phyloP scores from a whole-genome alignment of 2,888 invertebrate genomes.

The Aphodius granarius region DNA sequence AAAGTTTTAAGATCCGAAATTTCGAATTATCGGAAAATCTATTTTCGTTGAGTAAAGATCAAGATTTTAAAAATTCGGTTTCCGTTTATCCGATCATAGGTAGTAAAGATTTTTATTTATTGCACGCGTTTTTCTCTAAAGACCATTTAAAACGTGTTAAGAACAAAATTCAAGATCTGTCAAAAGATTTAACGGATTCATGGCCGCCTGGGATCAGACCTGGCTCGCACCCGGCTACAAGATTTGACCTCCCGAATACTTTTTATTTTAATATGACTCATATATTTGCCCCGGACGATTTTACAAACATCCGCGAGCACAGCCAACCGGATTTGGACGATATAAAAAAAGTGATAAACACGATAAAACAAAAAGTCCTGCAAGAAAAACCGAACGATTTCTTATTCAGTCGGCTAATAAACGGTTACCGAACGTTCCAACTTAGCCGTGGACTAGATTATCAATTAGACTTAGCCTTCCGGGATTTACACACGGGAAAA shows the following conservation, averaged over 20 bases:
- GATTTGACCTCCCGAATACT: constrained; percentile 86
- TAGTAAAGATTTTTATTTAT: constrained; percentile 65
- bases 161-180: constrained; percentile 8
- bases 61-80: constrained; percentile 60
- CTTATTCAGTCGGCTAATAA: constrained; percentile 61
- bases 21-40: constrained; percentile 54
- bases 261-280: constrained; percentile 84
- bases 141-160: constrained; percentile 51
- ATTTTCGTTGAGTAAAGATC: constrained; percentile 48
- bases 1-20: constrained; percentile 53
- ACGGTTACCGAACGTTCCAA: constrained; percentile 79
- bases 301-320: constrained; percentile 68
- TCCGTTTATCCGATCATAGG: constrained; percentile 67
- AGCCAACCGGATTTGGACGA: constrained; percentile 69
- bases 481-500: constrained; percentile 53
- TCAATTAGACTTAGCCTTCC: constrained; percentile 70
- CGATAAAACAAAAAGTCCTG: constrained; percentile 10
- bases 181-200: constrained; percentile 43
- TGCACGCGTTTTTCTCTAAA: constrained; percentile 73
- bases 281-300: constrained; percentile 80
- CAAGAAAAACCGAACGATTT: constrained; percentile 57
- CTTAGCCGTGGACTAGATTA: constrained; percentile 86
- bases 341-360: constrained; percentile 48
- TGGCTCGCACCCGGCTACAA: constrained; percentile 67
- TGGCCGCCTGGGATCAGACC: constrained; percentile 79